Percentiles rank a stretch among this genome's conserved stretches.
Conservation (phyloP, 2,888 invertebrate species). For the Linnaemya tessellans region DNA sequence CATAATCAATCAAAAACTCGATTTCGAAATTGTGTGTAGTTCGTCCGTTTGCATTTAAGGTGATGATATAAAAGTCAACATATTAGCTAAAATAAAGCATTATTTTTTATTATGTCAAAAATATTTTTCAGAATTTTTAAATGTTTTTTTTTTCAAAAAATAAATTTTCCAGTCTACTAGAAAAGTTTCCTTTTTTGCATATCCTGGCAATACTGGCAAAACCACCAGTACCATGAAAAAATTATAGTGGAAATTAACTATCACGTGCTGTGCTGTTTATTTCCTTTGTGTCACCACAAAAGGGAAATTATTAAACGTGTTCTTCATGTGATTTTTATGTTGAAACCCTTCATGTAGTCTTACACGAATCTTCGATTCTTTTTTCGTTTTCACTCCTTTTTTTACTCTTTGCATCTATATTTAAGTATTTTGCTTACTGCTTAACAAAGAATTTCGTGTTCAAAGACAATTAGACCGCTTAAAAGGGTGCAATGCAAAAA, state of each 20-base stretch:
- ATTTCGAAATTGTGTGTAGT: too few species aligned
- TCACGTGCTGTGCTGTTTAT: slow-evolving; percentile 28
- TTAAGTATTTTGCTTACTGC: not conserved
- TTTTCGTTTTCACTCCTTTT: not conserved
- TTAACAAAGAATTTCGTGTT: slow-evolving; percentile 45
- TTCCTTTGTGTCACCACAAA: slow-evolving; percentile 32
- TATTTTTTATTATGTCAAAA: too few species aligned
- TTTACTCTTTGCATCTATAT: not conserved
- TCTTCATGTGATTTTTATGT: not conserved
- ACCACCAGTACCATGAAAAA: too few species aligned
- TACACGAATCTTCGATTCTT: not conserved
- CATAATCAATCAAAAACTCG: too few species aligned
- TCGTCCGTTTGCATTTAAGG: too few species aligned
- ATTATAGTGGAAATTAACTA: slow-evolving; percentile 57
- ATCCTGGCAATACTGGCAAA: not conserved
- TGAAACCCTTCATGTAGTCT: not conserved
- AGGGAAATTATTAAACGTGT: slow-evolving; percentile 46
- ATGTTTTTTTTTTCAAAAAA: too few species aligned
- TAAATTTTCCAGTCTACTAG: too few species aligned
- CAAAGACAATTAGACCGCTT: slow-evolving; percentile 44
- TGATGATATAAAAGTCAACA: too few species aligned
- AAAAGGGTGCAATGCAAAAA: slow-evolving; percentile 50
- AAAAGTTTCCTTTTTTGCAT: too few species aligned
- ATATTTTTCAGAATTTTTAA: too few species aligned
- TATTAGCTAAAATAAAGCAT: too few species aligned